Evolutionary conservation across 2,113 vertebrate genomes (phyloP), one percentile per base, ranked within the genome.

Genomic region (Takifugu flavidus): DNA sequence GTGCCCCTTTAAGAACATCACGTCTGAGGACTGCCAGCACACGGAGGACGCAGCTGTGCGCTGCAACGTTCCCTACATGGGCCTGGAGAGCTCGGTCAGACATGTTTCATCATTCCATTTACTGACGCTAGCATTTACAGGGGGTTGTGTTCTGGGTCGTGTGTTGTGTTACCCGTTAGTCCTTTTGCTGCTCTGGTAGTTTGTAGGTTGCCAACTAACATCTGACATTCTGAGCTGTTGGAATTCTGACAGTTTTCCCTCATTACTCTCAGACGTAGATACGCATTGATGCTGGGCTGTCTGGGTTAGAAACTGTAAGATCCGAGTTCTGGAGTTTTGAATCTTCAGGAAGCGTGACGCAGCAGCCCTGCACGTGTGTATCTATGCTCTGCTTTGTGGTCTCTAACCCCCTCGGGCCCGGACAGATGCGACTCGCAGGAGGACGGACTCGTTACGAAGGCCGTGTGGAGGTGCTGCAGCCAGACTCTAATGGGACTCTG

Each of bases 41-140:
- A 60, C 82, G 0, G 95, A 95, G 82, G 97, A 98, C 0, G 95
- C 93, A 0, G 92, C 83, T 0, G 85, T 98, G 10, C 92, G 92
- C 75, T 98, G 97, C 88, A 95, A 95, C 80, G 47, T 93, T 20
- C 96, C 96, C 31, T 92, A 96, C 89, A 93, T 95, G 89, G 96
- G 91, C 62, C 88, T 90, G 3, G 96, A 98, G 71, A 91, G 87
- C 72, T 89, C 83, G 97, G 97, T 99, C 90, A 92, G 93, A 86
- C 28, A 2, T 15, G 4, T 45, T 45, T 15, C 12, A 45, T 45
- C 44, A 39, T 11, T 4, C 29, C 5, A 5, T 29, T 3, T 39
- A 39, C 11, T 39, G 7, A 39, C 2, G 34, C 34, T 11, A 39
- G 34, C 7, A 10, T 39, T 39, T 39, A 10, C 34, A 39, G 34